Base-by-base conservation (phyloP, 1,140 invertebrate species). In the Centruroides sculpturatus region DNA sequence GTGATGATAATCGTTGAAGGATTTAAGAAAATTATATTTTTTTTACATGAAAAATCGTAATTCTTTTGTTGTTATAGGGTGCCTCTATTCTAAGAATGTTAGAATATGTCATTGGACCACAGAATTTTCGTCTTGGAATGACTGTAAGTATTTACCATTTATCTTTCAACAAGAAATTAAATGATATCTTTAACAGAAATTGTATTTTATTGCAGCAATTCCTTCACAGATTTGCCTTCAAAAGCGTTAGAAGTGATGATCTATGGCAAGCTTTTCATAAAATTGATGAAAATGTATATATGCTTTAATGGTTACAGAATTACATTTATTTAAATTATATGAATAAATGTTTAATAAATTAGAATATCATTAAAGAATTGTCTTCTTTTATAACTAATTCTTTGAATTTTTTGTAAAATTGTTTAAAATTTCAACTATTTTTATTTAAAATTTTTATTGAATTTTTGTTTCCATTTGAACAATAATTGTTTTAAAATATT, bases 41-140 rank as follows among this genome's bases (percentile, higher is more conserved):
- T 9, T 41, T 23, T 48, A 23, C 2, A 23, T 23, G 2, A 2
- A 23, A 23, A 23, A 23, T 23, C 2, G 23, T 62, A 47, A 53
- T n/a, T n/a, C 35, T 54, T 11, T 35, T 63, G 60, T 57, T 64
- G 59, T 73, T 72, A 35, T 66, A 92, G 85, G 92, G 92, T 47
- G 84, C 87, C 0, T 84, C 88, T 34, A 75, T 97, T 13, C 80
- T 97, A 50, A 78, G 92, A 55, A 97, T 97, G 93, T 76, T 96
- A 67, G 85, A 93, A 72, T 78, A 84, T 62, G 87, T 93, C 67
- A 79, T 94, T 41, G 84, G 85, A 3, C 75, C 82, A 35, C 78
- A 84, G 10, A 81, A 80, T 10, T 95, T 97, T 72, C 79, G 80
- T 60, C 72, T 71, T 36, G 89, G 82, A 1, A 80, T 94, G 3